Evolutionary conservation across 2,888 invertebrate species (phyloP), one percentile per base, ranked within the genome.

Genomic region (Caenorhabditis sp.): DNA sequence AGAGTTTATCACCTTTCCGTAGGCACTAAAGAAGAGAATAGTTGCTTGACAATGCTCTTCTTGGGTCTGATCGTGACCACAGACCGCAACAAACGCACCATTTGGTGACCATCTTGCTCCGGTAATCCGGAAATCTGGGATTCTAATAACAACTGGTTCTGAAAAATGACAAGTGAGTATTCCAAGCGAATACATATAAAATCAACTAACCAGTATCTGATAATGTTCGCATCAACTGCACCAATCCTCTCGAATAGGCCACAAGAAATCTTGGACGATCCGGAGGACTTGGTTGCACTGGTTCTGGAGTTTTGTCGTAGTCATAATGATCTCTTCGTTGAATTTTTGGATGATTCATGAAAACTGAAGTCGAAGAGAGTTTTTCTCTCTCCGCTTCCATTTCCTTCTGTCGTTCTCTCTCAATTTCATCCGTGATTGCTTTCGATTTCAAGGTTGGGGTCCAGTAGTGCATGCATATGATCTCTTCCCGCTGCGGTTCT

Each of bases 41-140:
- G 95, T 95, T 92, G 97, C 97, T 0, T 92, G 90, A 32, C 93
- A 92, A 70, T 92, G 91, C 44, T 92, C 92, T 94, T 94, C 89
- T 94, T 94, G 89, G 81, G 92, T 84, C 69, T 93, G 92, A 89
- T 93, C 93, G n/a, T 92, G 92, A 1, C 98, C 98, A 20, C 96
- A 95, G 5, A 96, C 94, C 0, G 97, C 98, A 56, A 98, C 91
- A 2, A 97, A 94, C 15, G 95, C 95, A 6, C 91, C 98, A 89
- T 95, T 95, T 89, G 96, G 96, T 92, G 97, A 98, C 98, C 98
- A 98, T 87, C 95, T 94, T 70, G 96, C 95, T 90, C 95, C 95
- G 50, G 95, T 95, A 8, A 95, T 94, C 26, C 94, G 94, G 94
- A 97, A 72, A 13, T 83, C 95, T 44, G 95, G 95, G 0, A 96